phyloP scores from a whole-genome alignment of 2,797 vertebrate species.

The Anguilla anguilla region DNA sequence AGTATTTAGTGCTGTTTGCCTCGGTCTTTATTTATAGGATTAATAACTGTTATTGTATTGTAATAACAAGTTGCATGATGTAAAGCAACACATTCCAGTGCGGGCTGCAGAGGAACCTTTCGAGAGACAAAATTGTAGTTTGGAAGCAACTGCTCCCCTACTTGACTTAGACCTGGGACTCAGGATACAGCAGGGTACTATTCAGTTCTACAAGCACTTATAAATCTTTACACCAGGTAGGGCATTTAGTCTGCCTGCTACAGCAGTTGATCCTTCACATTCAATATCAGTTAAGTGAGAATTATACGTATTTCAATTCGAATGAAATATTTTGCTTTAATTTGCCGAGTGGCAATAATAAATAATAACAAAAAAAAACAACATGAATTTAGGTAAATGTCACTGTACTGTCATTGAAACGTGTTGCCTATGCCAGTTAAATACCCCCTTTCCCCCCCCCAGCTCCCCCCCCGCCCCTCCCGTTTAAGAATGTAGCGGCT shows the following conservation, averaged over 20 bases:
- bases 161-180: background rate
- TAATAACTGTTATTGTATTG: slow-evolving; percentile 25
- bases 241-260: background rate
- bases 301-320: background rate
- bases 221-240: background rate
- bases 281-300: background rate
- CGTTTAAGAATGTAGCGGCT: background rate
- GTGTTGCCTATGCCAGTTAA: too few relatives aligned
- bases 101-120: background rate
- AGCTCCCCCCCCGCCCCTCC: too few relatives aligned
- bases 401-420: background rate
- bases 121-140: background rate
- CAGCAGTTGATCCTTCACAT: background rate
- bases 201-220: background rate
- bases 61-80: slow-evolving; percentile 23
- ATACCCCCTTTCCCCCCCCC: background rate
- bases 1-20: slow-evolving; percentile 11
- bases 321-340: background rate
- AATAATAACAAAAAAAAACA: background rate
- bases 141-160: background rate
- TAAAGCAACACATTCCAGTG: background rate
- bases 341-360: background rate
- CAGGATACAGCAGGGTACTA: background rate
- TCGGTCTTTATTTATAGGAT: slow-evolving; percentile 30
- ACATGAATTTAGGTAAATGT: background rate